These are phyloP conservation scores for Sinella curviseta DNA, from an alignment of 1,140 invertebrate genomes.

Conservation along the genomic window DNA sequence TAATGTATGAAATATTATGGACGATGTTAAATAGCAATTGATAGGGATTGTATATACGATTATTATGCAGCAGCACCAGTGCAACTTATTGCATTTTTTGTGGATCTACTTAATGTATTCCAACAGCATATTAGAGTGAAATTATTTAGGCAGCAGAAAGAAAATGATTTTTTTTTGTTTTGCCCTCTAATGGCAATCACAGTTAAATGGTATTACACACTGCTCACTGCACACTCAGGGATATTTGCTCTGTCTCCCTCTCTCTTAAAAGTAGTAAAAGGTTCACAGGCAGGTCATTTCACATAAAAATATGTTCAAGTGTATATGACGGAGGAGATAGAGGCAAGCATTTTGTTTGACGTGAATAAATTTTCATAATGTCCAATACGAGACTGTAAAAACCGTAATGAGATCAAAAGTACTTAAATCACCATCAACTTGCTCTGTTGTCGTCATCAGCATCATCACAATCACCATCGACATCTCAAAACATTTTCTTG, in stretches of 20 bases:
- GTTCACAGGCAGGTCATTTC: slow-evolving; percentile 1
- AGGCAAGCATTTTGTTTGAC: not conserved
- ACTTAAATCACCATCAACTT: not conserved
- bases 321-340: not conserved
- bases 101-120: not conserved
- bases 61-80: not conserved
- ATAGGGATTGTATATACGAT: too few relatives aligned
- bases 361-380: slow-evolving; percentile 15
- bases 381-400: not conserved
- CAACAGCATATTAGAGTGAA: not conserved
- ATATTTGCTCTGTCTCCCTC: not conserved
- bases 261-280: not conserved
- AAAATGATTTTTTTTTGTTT: not conserved
- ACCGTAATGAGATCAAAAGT: slow-evolving; percentile 1
- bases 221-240: not conserved
- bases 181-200: not conserved
- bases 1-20: slow-evolving; percentile 10
- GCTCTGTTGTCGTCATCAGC: not conserved
- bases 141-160: not conserved
- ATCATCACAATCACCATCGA: too few relatives aligned
- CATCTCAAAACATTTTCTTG: too few relatives aligned
- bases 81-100: not conserved
- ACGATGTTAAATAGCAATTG: slow-evolving; percentile 9
- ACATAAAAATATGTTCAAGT: not conserved
- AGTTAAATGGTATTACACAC: not conserved